A percentile compares a stretch with the other conserved stretches of the same genome.
phyloP scores from a whole-genome alignment of 2,113 vertebrate species.

The Rhadina sibilatrix region DNA sequence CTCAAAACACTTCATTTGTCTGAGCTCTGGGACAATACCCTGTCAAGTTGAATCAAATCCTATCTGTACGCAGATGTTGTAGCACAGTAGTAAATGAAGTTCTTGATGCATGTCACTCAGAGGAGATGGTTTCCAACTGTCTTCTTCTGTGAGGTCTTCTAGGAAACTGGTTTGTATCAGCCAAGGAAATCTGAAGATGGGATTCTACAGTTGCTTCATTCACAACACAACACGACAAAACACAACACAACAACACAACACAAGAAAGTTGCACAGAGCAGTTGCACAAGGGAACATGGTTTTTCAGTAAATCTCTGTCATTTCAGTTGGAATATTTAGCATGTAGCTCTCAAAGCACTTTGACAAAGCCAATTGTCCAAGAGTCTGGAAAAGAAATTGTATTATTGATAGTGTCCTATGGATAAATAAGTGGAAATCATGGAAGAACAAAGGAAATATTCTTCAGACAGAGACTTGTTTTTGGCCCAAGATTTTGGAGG shows the following conservation, averaged over 20 bases:
- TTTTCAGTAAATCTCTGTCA: background rate
- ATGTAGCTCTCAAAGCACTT: background rate
- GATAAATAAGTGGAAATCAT: background rate
- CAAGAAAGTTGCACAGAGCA: background rate
- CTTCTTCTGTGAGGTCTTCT: background rate
- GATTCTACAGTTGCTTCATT: background rate
- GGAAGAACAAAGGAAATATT: background rate
- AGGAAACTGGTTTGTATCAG: background rate
- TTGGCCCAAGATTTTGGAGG: background rate
- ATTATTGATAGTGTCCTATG: background rate
- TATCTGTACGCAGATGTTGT: background rate
- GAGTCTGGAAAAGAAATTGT: background rate
- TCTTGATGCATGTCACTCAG: background rate
- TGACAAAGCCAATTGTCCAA: background rate
- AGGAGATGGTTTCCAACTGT: background rate
- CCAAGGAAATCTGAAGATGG: background rate
- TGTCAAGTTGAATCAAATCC: background rate
- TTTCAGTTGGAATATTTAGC: background rate
- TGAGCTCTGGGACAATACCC: background rate
- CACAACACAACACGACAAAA: background rate
- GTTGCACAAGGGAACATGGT: background rate
- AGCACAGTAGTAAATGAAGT: background rate
- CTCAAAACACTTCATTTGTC: constrained; percentile 20
- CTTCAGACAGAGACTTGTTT: background rate
- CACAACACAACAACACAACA: background rate